Evolutionary conservation across 2,888 invertebrate species (phyloP), one percentile per base, ranked within the genome.

Genomic region (Boloria selene): DNA sequence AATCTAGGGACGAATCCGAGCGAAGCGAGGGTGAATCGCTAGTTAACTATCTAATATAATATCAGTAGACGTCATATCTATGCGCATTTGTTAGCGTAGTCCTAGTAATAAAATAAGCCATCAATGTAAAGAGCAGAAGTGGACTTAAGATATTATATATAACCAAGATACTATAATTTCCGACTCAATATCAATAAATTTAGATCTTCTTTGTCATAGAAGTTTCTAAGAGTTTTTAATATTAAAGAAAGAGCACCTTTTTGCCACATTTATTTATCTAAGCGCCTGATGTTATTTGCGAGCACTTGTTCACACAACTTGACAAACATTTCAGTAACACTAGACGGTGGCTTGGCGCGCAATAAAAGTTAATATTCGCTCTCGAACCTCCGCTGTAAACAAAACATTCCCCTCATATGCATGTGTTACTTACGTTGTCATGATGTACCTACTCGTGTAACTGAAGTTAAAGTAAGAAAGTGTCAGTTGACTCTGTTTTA

Each of bases 401-500:
- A 64, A 22, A 52, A 56, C 38, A 55, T 61, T 55, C 13, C 7
- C 26, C 50, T 50, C 31, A 51, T 42, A 53, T 53, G 49, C 51
- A 47, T 38, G 54, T 68, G 68, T 65, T 63, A 58, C 58, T 55
- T 31, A 53, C 51, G 61, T 59, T 31, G 56, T 55, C 53, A 59
- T 61, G 51, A 61, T 26, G 47, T 54, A 22, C n/a, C n/a, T n/a
- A n/a, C 22, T 22, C 42, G n/a, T 56, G 61, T 49, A 64, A 62
- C 44, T 64, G 53, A 61, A 31, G 49, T 77, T 80, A 80, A 78
- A 68, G 53, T 81, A 81, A 79, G 81, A 80, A 78, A 82, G 77
- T 79, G 77, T 75, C 81, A 78, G 81, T 79, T 78, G 72, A 70
- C 72, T 74, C 75, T 74, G 61, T 73, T 86, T 89, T 89, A 90